Percentiles rank a stretch among this genome's conserved stretches.
Evolutionary conservation across 2,113 vertebrate species (phyloP).

Genomic region (Macquaria australasica): DNA sequence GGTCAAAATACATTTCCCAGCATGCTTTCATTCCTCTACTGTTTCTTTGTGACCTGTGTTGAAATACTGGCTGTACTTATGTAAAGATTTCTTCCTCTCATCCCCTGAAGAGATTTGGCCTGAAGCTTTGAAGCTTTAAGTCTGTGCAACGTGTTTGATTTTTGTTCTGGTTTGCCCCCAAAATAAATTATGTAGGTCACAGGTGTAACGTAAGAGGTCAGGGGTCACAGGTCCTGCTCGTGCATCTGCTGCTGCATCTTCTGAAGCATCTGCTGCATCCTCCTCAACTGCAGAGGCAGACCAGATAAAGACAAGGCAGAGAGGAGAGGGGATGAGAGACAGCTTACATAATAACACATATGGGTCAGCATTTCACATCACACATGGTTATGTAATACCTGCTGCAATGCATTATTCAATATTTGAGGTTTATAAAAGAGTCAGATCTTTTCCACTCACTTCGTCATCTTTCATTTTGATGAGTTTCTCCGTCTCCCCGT

Average conservation of each 20-base stretch:
- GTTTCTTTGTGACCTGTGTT: neutral
- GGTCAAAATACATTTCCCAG: slow-evolving; percentile 17
- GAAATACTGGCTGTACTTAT: neutral
- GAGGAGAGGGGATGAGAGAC: slow-evolving; percentile 3
- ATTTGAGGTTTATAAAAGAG: slow-evolving; percentile 10
- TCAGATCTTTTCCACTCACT: slow-evolving; percentile 73
- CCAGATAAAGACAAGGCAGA: neutral
- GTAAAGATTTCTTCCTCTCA: neutral
- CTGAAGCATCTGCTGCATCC: slow-evolving; percentile 86
- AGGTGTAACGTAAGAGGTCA: neutral
- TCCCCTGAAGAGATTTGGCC: neutral
- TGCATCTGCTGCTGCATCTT: slow-evolving; percentile 87
- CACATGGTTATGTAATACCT: slow-evolving; percentile 20
- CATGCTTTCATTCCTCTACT: slow-evolving; percentile 41
- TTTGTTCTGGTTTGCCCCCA: neutral
- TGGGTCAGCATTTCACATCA: slow-evolving; percentile 39
- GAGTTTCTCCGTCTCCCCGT: slow-evolving; percentile 92
- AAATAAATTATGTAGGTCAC: neutral
- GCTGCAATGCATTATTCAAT: slow-evolving; percentile 21
- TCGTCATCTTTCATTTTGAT: slow-evolving; percentile 97
- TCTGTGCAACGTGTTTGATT: neutral
- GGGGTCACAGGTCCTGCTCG: slow-evolving; percentile 80
- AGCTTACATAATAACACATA: slow-evolving; percentile 39
- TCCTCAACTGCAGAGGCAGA: slow-evolving; percentile 71
- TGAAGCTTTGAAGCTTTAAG: neutral